Evolutionary conservation across 2,888 invertebrate genomes (phyloP).

Genomic region (Nomada ruficornis): DNA sequence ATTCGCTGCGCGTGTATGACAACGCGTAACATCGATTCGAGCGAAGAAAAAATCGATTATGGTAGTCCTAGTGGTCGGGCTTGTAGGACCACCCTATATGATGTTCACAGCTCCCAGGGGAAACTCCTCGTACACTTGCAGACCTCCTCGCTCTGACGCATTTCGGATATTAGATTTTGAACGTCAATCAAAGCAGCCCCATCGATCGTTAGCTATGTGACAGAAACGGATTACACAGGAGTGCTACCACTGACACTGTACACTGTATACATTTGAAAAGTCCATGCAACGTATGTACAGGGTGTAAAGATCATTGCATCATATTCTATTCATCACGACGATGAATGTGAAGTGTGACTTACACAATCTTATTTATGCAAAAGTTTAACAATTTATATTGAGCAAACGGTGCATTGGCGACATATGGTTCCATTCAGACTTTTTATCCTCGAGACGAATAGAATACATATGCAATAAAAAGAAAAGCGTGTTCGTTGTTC

Average conservation of each 20-base stretch:
- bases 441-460: no score
- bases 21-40: slow-evolving; percentile 34
- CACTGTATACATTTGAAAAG: background rate
- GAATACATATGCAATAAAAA: no score
- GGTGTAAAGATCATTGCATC: no score
- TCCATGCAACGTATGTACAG: no score
- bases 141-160: slow-evolving; percentile 55
- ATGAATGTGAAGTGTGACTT: no score
- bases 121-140: slow-evolving; percentile 55
- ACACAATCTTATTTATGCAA: no score
- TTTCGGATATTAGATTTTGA: slow-evolving; percentile 75
- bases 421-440: no score
- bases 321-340: no score
- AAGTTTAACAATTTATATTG: no score
- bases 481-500: no score
- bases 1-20: slow-evolving; percentile 18
- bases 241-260: slow-evolving; percentile 3
- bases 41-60: slow-evolving; percentile 57
- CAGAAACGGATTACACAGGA: slow-evolving; percentile 65
- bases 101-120: slow-evolving; percentile 42
- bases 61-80: slow-evolving; percentile 40
- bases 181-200: slow-evolving; percentile 73
- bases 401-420: no score
- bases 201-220: slow-evolving; percentile 66
- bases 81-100: slow-evolving; percentile 40